phyloP scores from a whole-genome alignment of 1,140 invertebrate species.

The Neuroterus valhalla region DNA sequence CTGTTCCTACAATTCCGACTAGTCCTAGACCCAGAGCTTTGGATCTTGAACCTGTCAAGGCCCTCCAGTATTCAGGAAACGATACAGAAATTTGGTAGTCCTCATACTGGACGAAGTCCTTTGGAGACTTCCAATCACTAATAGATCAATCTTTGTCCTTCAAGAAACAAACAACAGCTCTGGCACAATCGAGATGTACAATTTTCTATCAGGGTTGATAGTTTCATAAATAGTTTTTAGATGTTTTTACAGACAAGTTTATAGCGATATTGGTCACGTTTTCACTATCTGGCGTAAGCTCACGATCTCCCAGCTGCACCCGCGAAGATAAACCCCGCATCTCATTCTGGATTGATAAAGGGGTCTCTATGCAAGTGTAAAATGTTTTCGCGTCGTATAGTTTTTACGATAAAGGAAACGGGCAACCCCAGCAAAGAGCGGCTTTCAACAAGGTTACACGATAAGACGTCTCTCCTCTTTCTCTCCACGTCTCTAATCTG shows the following conservation, averaged over 20 bases:
- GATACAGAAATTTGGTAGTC: constrained; percentile 86
- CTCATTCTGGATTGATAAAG: constrained; percentile 58
- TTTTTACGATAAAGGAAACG: constrained; percentile 54
- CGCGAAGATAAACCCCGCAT: constrained; percentile 40
- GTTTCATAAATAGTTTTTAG: not conserved
- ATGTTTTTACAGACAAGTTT: not conserved
- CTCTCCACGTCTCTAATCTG: not conserved
- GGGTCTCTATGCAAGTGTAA: constrained; percentile 48
- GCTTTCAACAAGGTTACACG: constrained; percentile 53
- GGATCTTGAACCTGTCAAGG: constrained; percentile 69
- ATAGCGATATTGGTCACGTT: constrained; percentile 51
- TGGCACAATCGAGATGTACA: not conserved
- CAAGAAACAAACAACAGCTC: not conserved
- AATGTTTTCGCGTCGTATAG: constrained; percentile 60
- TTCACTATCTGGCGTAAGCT: constrained; percentile 49
- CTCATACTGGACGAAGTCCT: not conserved
- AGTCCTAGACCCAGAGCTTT: constrained; percentile 69
- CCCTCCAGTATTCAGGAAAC: constrained; percentile 76
- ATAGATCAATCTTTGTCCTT: not conserved
- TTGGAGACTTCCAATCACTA: not conserved
- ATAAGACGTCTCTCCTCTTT: constrained; percentile 26
- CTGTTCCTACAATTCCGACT: constrained; percentile 52
- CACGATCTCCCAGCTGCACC: constrained; percentile 44
- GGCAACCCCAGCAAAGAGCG: constrained; percentile 55
- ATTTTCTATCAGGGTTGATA: not conserved